A percentile compares a stretch with the other conserved stretches of the same genome.
These are phyloP conservation scores for Pelobates fuscus DNA, from an alignment of 2,113 vertebrate genomes.

Conservation along the genomic window DNA sequence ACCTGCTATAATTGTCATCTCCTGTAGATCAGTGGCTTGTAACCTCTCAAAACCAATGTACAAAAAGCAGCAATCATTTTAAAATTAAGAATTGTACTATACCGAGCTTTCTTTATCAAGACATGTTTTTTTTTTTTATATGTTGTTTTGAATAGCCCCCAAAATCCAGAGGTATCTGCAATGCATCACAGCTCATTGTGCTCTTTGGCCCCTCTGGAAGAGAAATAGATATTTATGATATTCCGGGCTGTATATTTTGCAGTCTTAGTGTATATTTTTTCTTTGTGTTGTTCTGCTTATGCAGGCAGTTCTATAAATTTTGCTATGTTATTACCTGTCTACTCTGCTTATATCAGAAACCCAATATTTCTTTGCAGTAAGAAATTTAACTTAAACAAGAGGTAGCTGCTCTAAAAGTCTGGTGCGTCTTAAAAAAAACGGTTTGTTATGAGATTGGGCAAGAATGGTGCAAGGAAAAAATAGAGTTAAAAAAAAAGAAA, in stretches of 20 bases:
- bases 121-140: not conserved
- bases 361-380: slow-evolving; percentile 47
- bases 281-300: slow-evolving; percentile 30
- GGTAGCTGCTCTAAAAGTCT: too few species aligned
- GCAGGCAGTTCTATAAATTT: slow-evolving; percentile 48
- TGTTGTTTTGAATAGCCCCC: slow-evolving; percentile 21
- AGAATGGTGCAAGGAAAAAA: too few species aligned
- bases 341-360: slow-evolving; percentile 45
- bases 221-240: slow-evolving; percentile 45
- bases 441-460: too few species aligned
- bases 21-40: too few species aligned
- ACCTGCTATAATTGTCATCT: too few species aligned
- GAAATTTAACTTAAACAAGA: slow-evolving; percentile 36
- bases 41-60: too few species aligned
- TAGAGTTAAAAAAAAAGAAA: too few species aligned
- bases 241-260: slow-evolving; percentile 45
- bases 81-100: not conserved
- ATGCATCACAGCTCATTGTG: slow-evolving; percentile 34
- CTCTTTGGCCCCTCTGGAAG: slow-evolving; percentile 41
- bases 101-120: slow-evolving; percentile 19
- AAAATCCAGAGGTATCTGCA: slow-evolving; percentile 37
- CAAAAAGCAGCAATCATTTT: too few species aligned
- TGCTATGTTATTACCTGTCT: slow-evolving; percentile 47
- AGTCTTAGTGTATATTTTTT: slow-evolving; percentile 44
- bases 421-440: too few species aligned